Percentiles rank a stretch among this genome's conserved stretches.
Conservation (phyloP, 2,888 invertebrate genomes). For the Scotopteryx bipunctaria region DNA sequence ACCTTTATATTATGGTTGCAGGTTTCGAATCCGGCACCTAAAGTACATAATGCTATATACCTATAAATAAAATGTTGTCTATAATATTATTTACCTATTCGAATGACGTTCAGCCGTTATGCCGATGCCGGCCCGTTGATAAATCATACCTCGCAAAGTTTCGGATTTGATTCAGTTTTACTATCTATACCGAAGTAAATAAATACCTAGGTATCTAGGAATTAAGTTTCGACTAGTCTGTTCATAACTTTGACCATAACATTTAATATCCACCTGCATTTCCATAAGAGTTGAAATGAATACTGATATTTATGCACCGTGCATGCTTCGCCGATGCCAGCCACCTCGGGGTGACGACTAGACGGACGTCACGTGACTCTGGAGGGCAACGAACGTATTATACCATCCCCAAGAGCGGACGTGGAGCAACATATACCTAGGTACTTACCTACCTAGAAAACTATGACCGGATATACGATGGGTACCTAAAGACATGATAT, state of each 20-base stretch:
- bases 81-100: too few species aligned
- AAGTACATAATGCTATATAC: too few species aligned
- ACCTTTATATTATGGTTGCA: too few species aligned
- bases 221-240: not conserved
- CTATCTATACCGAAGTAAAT: too few species aligned
- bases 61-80: too few species aligned
- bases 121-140: too few species aligned
- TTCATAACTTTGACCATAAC: not conserved
- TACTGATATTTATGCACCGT: slow-evolving; percentile 21
- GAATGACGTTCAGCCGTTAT: too few species aligned
- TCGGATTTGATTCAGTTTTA: too few species aligned
- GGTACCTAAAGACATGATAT: slow-evolving; percentile 4
- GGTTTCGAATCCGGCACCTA: too few species aligned
- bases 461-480: slow-evolving; percentile 22
- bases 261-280: slow-evolving; percentile 12
- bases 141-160: too few species aligned
- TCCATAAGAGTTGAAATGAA: slow-evolving; percentile 22
- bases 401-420: slow-evolving; percentile 45
- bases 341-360: slow-evolving; percentile 25
- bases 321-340: slow-evolving; percentile 11
- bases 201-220: not conserved
- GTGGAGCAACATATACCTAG: slow-evolving; percentile 6
- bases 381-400: slow-evolving; percentile 63
- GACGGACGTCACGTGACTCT: slow-evolving; percentile 33
- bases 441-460: not conserved